A percentile compares a stretch with the other conserved stretches of the same genome.
phyloP scores from a whole-genome alignment of 2,113 vertebrate species.

The Desmodus rotundus region DNA sequence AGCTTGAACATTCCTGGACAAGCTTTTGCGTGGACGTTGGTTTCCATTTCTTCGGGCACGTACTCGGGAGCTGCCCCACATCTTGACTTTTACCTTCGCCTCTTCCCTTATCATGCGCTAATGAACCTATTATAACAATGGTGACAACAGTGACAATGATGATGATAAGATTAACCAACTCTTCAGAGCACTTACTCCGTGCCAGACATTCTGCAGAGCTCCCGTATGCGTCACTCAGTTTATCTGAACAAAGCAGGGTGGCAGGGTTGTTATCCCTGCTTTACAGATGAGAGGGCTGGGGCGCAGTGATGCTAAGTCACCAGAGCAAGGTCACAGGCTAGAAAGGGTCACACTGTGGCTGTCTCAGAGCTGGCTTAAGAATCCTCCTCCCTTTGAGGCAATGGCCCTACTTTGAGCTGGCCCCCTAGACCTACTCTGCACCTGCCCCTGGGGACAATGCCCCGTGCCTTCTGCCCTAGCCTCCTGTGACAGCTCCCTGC shows the following conservation, averaged over 20 bases:
- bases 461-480: accelerated
- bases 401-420: background rate
- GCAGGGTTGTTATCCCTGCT: accelerated
- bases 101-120: background rate
- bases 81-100: background rate
- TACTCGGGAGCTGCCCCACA: accelerated
- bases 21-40: accelerated
- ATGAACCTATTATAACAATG: accelerated
- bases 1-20: background rate
- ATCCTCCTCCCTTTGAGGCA: accelerated
- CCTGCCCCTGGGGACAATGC: accelerated
- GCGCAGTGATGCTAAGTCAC: background rate
- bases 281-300: background rate
- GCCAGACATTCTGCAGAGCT: too few species aligned
- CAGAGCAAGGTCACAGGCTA: background rate
- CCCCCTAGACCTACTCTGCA: accelerated
- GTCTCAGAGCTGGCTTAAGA: background rate
- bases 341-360: background rate
- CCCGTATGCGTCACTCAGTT: accelerated
- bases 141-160: accelerated
- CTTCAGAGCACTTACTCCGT: background rate
- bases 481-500: background rate
- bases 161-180: background rate
- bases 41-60: background rate
- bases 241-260: accelerated